phyloP scores from a whole-genome alignment of 1,140 invertebrate species.

The Conopomorpha cramerella region DNA sequence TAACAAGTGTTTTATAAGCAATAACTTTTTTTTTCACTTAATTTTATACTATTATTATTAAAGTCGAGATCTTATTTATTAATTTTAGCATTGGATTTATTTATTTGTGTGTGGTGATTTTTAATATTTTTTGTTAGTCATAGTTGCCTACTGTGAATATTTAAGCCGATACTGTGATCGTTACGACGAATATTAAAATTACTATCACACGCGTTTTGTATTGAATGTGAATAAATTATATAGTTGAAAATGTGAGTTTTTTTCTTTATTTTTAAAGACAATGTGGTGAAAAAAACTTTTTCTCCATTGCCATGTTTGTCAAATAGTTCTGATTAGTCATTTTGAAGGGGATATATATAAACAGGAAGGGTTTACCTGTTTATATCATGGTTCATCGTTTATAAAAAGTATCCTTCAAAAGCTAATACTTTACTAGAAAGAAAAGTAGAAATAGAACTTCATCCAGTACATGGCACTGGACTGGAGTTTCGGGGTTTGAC shows the following conservation, averaged over 20 bases:
- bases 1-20: constrained; percentile 20
- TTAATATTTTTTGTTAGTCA: constrained; percentile 38
- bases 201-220: constrained; percentile 54
- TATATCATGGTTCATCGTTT: too few relatives aligned
- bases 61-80: constrained; percentile 36
- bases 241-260: constrained; percentile 34
- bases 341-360: too few relatives aligned
- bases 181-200: constrained; percentile 46
- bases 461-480: too few relatives aligned
- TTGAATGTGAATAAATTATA: constrained; percentile 60
- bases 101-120: constrained; percentile 55
- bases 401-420: too few relatives aligned
- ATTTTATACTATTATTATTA: constrained; percentile 17
- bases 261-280: too few relatives aligned
- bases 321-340: too few relatives aligned
- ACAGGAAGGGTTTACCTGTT: too few relatives aligned
- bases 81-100: constrained; percentile 45
- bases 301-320: too few relatives aligned
- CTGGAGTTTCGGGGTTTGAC: too few relatives aligned
- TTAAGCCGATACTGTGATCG: constrained; percentile 21
- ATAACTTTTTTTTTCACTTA: constrained; percentile 18
- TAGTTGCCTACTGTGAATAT: constrained; percentile 13
- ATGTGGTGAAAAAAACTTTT: too few relatives aligned
- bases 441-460: too few relatives aligned
- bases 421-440: too few relatives aligned